phyloP scores from a whole-genome alignment of 2,113 vertebrate genomes.

The Thryonomys swinderianus region DNA sequence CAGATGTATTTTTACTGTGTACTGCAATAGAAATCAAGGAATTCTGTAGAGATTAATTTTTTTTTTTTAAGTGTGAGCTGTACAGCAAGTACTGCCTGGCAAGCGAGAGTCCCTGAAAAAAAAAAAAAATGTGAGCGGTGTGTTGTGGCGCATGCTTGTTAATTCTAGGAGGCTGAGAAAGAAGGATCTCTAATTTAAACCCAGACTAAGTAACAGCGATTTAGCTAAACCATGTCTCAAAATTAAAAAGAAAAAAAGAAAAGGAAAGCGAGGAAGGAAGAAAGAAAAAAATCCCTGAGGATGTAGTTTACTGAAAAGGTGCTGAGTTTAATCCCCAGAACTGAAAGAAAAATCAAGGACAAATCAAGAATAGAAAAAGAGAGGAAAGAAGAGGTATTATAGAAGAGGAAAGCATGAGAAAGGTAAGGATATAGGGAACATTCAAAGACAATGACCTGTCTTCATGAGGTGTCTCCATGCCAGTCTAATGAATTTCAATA shows the following conservation, averaged over 20 bases:
- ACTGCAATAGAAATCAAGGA: not conserved
- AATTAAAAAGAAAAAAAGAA: too few species aligned
- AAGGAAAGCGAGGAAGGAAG: too few species aligned
- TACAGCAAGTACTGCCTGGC: too few species aligned
- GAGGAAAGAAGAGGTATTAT: not conserved
- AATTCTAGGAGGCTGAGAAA: not conserved
- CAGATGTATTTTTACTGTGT: not conserved
- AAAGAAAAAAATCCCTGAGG: not conserved
- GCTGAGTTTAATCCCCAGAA: not conserved
- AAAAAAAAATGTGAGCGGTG: not conserved
- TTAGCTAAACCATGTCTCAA: not conserved
- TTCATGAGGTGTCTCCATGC: not conserved
- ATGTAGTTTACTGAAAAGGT: not conserved
- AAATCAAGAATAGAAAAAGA: not conserved
- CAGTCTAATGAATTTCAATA: not conserved
- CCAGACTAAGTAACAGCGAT: not conserved
- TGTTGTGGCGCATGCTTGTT: not conserved
- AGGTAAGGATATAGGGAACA: not conserved
- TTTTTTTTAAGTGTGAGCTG: not conserved
- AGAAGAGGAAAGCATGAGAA: not conserved
- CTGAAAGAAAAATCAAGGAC: not conserved
- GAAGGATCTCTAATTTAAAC: not conserved
- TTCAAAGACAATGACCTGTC: not conserved
- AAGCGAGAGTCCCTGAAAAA: too few species aligned
- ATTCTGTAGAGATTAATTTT: not conserved